Evolutionary conservation across 2,888 invertebrate genomes (phyloP), one percentile per base, ranked within the genome.

Genomic region (Melinaea menophilus): DNA sequence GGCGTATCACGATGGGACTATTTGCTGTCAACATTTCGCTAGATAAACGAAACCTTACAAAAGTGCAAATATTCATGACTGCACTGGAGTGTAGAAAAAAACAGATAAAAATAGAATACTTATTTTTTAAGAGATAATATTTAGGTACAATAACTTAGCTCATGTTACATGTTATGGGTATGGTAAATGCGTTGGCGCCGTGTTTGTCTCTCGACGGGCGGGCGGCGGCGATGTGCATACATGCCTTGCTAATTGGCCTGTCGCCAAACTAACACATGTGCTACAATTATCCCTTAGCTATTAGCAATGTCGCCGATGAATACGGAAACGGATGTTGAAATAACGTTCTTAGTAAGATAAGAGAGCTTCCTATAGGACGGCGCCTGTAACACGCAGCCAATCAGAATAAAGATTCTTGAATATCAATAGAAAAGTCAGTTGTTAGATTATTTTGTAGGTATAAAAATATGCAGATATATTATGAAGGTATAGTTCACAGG

Each of bases 241-340:
- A 76, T 75, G 80, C 81, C 81, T 74, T 78, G 81, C 90, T 90
- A 90, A 90, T 90, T 90, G 90, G 88, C 82, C 87, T 88, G 90
- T 90, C 90, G 90, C 90, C 89, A 84, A 75, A 73, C 75, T 75
- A 76, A 78, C 88, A 90, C 90, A 90, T 89, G 89, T 90, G 89
- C 82, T 71, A 86, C 89, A 89, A 90, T 89, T 89, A 90, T 88
- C 83, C 88, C 85, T 81, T 86, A 84, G 81, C 88, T 89, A 90
- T 90, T 89, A 89, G 84, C 79, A 75, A 77, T 76, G 51, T 75
- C 73, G 76, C 77, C 78, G 80, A 80, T 87, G 84, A 80, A 83
- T 88, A 82, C 89, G 90, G 90, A 90, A 90, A 87, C 90, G 90
- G 90, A 90, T 90, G 89, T 90, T 88, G 86, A 84, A 90, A 89